Evolutionary conservation across 2,113 vertebrate genomes (phyloP), one percentile per base, ranked within the genome.

Genomic region (Nasalis larvatus): DNA sequence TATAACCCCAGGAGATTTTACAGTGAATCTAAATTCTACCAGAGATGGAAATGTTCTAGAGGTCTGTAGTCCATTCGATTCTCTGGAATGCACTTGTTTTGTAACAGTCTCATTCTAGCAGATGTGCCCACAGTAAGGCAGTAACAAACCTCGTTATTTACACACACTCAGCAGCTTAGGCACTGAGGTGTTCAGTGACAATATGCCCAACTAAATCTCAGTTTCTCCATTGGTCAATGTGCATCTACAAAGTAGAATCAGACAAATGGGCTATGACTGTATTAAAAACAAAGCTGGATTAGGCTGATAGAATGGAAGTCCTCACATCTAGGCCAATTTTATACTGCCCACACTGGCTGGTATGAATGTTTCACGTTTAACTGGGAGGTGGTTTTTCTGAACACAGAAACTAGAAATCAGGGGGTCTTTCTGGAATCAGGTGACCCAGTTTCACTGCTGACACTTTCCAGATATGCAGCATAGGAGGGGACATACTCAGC

Each of bases 151-250:
- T 90, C 23, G 35, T 88, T 56, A 69, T 74, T 86, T 68, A 58
- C 20, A 17, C 45, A 9, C 45, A 69, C 30, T 47, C 45, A 81
- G 91, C 40, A 86, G 32, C 20, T 76, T 76, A 71, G 20, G 60
- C 68, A 86, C 47, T 77, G 45, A 92, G 20, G 40, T 45, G 45
- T 81, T 88, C 74, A 86, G 20, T 85, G 49, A 95, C 54, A 89
- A 71, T 32, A 47, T 80, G 27, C 40, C 3, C 69, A 96, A 54
- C 66, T 58, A 88, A 91, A 84, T 73, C 68, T 89, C 63, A 87
- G 42, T 89, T 97, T 95, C 40, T 89, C 23, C 66, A 56, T 77
- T 42, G 16, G 30, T 92, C 97, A 88, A 37, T 54, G 27, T 54
- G 20, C 20, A 68, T 45, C 35, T 68, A 21, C 86, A 71, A 83